Conservation (phyloP, 2,888 invertebrate genomes). For the Leptopterna dolabrata region DNA sequence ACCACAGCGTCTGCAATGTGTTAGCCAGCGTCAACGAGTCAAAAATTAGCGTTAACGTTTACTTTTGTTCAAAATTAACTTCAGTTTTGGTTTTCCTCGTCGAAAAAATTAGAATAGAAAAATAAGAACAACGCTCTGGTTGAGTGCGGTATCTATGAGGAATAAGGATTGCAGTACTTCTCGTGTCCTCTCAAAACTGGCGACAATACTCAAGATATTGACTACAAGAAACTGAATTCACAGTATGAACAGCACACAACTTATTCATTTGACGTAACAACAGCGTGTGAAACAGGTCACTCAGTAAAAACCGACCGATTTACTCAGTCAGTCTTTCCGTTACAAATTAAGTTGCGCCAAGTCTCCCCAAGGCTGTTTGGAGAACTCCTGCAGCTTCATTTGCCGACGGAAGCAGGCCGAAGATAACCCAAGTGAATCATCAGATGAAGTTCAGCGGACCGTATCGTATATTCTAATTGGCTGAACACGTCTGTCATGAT, state of each 20-base stretch:
- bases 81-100: too few relatives aligned
- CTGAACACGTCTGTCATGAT: not conserved
- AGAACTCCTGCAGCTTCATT: not conserved
- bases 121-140: too few relatives aligned
- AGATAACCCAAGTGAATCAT: not conserved
- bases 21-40: not conserved
- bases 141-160: too few relatives aligned
- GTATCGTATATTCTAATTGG: conserved; percentile 5
- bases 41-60: not conserved
- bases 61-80: too few relatives aligned
- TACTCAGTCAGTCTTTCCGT: not conserved
- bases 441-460: not conserved
- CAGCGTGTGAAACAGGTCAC: not conserved
- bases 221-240: too few relatives aligned
- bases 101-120: too few relatives aligned
- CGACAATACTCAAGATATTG: too few relatives aligned
- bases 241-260: too few relatives aligned
- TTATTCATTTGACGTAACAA: not conserved
- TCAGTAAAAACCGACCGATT: not conserved
- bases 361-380: not conserved
- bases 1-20: not conserved
- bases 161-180: too few relatives aligned
- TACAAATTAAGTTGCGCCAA: not conserved
- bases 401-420: not conserved
- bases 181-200: too few relatives aligned